A percentile compares a stretch with the other conserved stretches of the same genome.
phyloP scores from a whole-genome alignment of 1,140 invertebrate species.

The Drosophila dunni region DNA sequence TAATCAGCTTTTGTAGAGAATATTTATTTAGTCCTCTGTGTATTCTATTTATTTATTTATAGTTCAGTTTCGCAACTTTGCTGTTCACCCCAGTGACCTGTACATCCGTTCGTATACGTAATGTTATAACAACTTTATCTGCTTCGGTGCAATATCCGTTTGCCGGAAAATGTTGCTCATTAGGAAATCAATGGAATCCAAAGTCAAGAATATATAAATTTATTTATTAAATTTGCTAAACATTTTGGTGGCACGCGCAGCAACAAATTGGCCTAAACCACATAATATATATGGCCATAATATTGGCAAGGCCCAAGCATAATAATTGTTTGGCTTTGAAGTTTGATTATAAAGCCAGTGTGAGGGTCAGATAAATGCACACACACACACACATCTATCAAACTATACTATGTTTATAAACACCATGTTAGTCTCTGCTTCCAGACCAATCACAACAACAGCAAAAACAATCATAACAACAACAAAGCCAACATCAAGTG shows the following conservation, averaged over 20 bases:
- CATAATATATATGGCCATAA: constrained; percentile 33
- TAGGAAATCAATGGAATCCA: constrained; percentile 57
- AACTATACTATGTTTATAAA: constrained; percentile 22
- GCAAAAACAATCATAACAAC: constrained; percentile 8
- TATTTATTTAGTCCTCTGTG: background rate
- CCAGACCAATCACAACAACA: constrained; percentile 31
- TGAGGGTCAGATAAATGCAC: constrained; percentile 60
- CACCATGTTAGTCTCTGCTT: constrained; percentile 24
- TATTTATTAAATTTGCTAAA: constrained; percentile 56
- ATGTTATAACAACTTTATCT: constrained; percentile 52
- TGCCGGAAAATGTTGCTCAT: constrained; percentile 28
- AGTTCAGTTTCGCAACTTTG: constrained; percentile 6
- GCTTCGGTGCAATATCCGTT: constrained; percentile 41
- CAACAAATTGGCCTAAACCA: constrained; percentile 2
- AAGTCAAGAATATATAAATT: constrained; percentile 35
- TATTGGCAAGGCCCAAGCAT: constrained; percentile 62
- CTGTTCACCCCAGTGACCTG: background rate
- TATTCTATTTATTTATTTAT: background rate
- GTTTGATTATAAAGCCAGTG: constrained; percentile 71
- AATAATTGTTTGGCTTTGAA: constrained; percentile 71
- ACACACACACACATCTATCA: background rate
- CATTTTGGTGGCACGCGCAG: constrained; percentile 36
- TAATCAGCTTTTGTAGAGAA: too few species aligned
- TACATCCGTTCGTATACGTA: background rate
- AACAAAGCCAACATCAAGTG: constrained; percentile 49